phyloP scores from a whole-genome alignment of 2,888 invertebrate genomes.

The Clunio marinus region DNA sequence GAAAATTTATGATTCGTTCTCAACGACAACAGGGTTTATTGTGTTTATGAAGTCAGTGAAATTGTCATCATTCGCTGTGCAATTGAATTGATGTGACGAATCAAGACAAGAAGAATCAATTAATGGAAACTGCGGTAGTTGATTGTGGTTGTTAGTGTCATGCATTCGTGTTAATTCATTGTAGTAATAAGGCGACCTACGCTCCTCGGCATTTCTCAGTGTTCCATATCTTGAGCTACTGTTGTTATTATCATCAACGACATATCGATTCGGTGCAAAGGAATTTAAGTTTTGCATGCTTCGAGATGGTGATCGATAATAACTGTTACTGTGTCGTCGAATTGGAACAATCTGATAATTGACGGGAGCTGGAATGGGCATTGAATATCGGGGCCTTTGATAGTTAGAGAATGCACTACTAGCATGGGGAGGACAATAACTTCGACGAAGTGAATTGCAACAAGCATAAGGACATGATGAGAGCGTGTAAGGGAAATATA shows the following conservation, averaged over 20 bases:
- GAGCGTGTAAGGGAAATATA: constrained; percentile 37
- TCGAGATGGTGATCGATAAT: constrained; percentile 10
- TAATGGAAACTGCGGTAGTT: constrained; percentile 2
- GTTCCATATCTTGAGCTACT: constrained; percentile 13
- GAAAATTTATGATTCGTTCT: constrained; percentile 1
- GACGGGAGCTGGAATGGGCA: constrained; percentile 25
- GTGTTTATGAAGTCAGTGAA: constrained; percentile 30
- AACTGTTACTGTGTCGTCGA: constrained; percentile 14
- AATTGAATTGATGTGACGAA: neutral
- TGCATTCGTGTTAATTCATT: constrained; percentile 34
- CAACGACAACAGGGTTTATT: neutral
- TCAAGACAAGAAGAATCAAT: neutral
- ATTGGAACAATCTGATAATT: constrained; percentile 37
- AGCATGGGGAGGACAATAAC: neutral
- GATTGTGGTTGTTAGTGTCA: constrained; percentile 5
- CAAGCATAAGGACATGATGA: constrained; percentile 29
- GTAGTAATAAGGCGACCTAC: constrained; percentile 33
- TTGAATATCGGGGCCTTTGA: constrained; percentile 33
- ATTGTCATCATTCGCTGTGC: constrained; percentile 15
- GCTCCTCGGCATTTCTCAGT: constrained; percentile 17
- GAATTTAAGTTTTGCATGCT: constrained; percentile 33
- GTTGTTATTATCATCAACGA: constrained; percentile 26
- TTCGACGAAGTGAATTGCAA: constrained; percentile 19
- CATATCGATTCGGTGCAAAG: neutral
- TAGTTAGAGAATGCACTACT: constrained; percentile 20